Evolutionary conservation across 2,888 invertebrate genomes (phyloP).

Genomic region (Dascillus cervinus): DNA sequence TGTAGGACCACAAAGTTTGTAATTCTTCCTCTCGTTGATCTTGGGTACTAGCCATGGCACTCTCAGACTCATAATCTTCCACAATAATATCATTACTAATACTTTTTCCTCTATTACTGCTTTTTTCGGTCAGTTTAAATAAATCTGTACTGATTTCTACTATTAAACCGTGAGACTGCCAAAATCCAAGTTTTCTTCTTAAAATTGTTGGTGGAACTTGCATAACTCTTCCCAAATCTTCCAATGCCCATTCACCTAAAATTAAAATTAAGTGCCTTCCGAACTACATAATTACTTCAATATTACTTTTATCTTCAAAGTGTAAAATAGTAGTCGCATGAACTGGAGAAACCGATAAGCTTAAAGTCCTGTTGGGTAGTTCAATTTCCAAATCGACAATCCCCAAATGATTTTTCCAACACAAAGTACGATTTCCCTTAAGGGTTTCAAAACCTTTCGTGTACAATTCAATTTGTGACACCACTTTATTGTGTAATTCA

Average conservation of each 20-base stretch:
- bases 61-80: slow-evolving; percentile 87
- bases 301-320: slow-evolving; percentile 75
- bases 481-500: slow-evolving; percentile 73
- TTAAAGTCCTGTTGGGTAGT: slow-evolving; percentile 65
- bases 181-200: slow-evolving; percentile 81
- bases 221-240: slow-evolving; percentile 76
- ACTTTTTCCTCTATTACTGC: slow-evolving; percentile 47
- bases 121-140: slow-evolving; percentile 65
- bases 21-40: slow-evolving; percentile 91
- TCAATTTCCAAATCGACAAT: slow-evolving; percentile 87
- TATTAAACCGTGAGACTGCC: slow-evolving; percentile 89
- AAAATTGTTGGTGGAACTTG: slow-evolving; percentile 82
- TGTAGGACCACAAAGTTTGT: slow-evolving; percentile 94
- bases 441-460: slow-evolving; percentile 86
- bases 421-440: slow-evolving; percentile 85
- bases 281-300: neutral
- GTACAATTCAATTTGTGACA: slow-evolving; percentile 74
- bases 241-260: slow-evolving; percentile 74
- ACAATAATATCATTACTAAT: slow-evolving; percentile 57
- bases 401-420: slow-evolving; percentile 92
- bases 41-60: slow-evolving; percentile 90
- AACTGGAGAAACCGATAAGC: slow-evolving; percentile 82
- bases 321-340: slow-evolving; percentile 92
- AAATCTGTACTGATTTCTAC: slow-evolving; percentile 67
- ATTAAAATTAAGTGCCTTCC: slow-evolving; percentile 8